Base-by-base conservation (phyloP, 2,888 invertebrate genomes). In the Abscondita cerata region DNA sequence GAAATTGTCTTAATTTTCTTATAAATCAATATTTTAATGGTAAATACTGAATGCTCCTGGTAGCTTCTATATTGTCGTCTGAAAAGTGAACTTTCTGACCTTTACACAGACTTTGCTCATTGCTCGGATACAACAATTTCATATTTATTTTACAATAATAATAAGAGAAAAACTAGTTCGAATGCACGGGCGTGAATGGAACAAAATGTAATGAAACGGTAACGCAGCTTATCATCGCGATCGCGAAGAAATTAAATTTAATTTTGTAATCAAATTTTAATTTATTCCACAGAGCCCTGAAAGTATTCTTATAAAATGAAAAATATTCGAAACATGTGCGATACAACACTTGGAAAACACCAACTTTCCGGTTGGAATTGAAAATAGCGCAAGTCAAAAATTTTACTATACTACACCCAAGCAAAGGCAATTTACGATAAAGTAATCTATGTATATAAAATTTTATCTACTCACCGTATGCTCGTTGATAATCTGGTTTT, bases 391-490 rank as follows among this genome's bases (percentile, higher is more conserved):
- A n/a, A n/a, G n/a, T n/a, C n/a, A n/a, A n/a, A n/a, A 61, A 40
- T 59, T 59, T 59, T 50, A 58, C 52, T 50, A 50, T 16, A 19
- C n/a, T 4, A 25, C 25, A 25, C 25, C 25, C 25, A 25, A 25
- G 25, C 25, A 4, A 41, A 54, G 41, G 53, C 67, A 67, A 71
- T 72, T 69, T 69, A 69, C 73, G 71, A 76, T 74, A 75, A 75
- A 73, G 71, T 75, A 77, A 77, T 77, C 76, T 76, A 74, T 75
- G 75, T 76, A 72, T 76, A 75, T 76, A 75, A 76, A 75, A 75
- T 73, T 73, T 77, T 77, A 77, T 78, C 77, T 72, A 78, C 79
- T 79, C 68, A 79, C 79, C 78, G 77, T 78, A 79, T 68, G 76
- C 68, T 72, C 77, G 76, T 70, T 79, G 79, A 77, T 79, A 79